Conservation (phyloP, 2,113 vertebrate genomes). For the Grammomys dolichurus region DNA sequence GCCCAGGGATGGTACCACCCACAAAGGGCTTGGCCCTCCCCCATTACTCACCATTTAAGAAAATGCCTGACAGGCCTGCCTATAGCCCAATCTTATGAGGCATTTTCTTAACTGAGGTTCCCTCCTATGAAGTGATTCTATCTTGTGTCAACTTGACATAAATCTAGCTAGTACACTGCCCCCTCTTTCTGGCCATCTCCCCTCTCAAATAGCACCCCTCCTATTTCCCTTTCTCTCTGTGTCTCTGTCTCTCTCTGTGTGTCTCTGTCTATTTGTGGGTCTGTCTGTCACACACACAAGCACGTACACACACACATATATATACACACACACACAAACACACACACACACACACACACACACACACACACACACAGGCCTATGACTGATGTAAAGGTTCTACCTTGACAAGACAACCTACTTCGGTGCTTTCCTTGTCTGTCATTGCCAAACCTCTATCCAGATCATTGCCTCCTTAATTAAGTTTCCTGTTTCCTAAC, state of each 20-base stretch:
- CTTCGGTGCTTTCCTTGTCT: constrained; percentile 24
- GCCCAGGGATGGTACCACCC: background rate
- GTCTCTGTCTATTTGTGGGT: too few relatives aligned
- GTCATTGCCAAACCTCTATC: background rate
- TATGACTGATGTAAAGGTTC: too few relatives aligned
- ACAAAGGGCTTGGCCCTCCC: background rate
- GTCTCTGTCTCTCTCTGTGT: too few relatives aligned
- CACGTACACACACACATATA: too few relatives aligned
- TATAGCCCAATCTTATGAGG: background rate
- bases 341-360: too few relatives aligned
- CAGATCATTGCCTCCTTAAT: constrained; percentile 13
- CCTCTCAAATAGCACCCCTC: background rate
- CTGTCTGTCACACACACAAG: too few relatives aligned
- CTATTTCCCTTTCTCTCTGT: background rate
- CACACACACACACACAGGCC: too few relatives aligned
- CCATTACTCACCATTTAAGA: background rate
- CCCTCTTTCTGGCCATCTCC: background rate
- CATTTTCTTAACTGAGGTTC: background rate
- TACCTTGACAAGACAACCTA: background rate
- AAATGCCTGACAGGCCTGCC: background rate
- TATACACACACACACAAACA: too few relatives aligned
- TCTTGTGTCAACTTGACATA: background rate
- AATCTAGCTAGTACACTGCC: background rate
- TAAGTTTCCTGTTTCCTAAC: background rate
- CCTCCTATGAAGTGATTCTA: background rate